These are phyloP conservation scores for Thymelicus lineola DNA, from an alignment of 2,888 invertebrate species.

Conservation along the genomic window DNA sequence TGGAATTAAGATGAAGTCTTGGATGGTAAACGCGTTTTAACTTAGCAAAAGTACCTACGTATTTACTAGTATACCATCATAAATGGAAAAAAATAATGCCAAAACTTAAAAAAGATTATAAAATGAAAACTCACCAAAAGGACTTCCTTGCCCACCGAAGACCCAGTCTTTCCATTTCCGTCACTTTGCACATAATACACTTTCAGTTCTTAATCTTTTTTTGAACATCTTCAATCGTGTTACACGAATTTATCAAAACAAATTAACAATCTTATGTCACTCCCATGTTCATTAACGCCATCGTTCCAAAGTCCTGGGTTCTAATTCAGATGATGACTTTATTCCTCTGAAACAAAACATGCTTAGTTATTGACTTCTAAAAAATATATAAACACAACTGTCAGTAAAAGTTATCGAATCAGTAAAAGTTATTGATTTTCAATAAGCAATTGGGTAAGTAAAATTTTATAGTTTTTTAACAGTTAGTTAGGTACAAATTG, in stretches of 20 bases:
- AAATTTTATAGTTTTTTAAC: too few species aligned
- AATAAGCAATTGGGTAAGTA: too few species aligned
- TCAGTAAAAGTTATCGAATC: too few species aligned
- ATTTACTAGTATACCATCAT: too few species aligned
- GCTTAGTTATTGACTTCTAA: background rate
- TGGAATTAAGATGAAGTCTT: too few species aligned
- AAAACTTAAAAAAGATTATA: conserved; percentile 10
- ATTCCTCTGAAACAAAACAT: conserved; percentile 26
- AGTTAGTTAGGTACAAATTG: too few species aligned
- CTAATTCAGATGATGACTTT: background rate
- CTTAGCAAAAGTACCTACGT: too few species aligned
- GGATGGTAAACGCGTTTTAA: too few species aligned
- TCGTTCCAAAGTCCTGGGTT: background rate
- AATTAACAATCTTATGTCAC: conserved; percentile 18
- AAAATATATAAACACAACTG: too few species aligned
- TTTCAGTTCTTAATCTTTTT: conserved; percentile 27
- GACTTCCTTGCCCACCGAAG: conserved; percentile 53
- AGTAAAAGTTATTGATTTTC: too few species aligned
- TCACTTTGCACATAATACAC: conserved; percentile 28
- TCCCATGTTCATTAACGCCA: conserved; percentile 19
- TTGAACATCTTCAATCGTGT: conserved; percentile 26
- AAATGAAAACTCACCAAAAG: conserved; percentile 61
- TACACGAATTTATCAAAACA: background rate
- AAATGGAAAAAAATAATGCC: background rate
- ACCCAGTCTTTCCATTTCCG: conserved; percentile 62